A percentile compares a stretch with the other conserved stretches of the same genome.
These are phyloP conservation scores for Actenoides lindsayi DNA, from an alignment of 2,113 vertebrate genomes.

Conservation along the genomic window DNA sequence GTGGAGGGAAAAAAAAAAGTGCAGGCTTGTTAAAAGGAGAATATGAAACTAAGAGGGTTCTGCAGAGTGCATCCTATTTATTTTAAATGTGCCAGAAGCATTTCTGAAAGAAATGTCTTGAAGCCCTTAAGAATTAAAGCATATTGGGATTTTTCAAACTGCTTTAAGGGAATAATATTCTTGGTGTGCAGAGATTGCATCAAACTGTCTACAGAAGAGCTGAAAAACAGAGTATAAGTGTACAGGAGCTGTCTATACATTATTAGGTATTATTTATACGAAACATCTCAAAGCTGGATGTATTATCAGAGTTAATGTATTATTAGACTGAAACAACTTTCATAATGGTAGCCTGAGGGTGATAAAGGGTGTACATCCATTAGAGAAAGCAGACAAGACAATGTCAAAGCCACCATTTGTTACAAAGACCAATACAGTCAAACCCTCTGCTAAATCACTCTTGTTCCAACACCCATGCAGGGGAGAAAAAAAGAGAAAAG, in stretches of 20 bases:
- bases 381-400: background rate
- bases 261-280: background rate
- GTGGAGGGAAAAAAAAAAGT: background rate
- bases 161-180: background rate
- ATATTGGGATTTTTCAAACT: background rate
- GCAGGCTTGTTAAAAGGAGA: background rate
- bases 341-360: background rate
- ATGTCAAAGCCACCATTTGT: background rate
- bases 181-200: background rate
- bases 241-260: background rate
- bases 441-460: background rate
- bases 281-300: background rate
- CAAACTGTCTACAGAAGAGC: background rate
- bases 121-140: background rate
- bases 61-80: background rate
- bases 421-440: background rate
- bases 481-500: background rate
- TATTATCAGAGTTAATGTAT: background rate
- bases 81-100: constrained; percentile 1
- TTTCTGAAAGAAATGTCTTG: background rate
- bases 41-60: background rate
- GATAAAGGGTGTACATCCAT: background rate
- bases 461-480: background rate
- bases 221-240: background rate
- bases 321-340: background rate